Evolutionary conservation across 2,888 invertebrate genomes (phyloP).

Genomic region (Coleophora flavipennella): DNA sequence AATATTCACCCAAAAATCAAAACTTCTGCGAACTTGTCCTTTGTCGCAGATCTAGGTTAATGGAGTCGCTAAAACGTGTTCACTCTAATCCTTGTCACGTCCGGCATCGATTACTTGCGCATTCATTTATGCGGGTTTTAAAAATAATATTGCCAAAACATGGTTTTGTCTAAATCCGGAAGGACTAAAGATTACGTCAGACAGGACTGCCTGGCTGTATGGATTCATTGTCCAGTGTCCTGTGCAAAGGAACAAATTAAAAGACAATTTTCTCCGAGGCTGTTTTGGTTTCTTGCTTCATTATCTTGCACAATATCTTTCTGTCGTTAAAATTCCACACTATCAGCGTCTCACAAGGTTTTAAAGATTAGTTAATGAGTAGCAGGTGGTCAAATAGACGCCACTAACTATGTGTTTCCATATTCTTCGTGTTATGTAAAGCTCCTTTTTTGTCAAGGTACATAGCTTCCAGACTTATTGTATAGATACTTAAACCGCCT

Average conservation of each 20-base stretch:
- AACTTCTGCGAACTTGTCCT: constrained; percentile 21
- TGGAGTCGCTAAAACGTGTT: constrained; percentile 20
- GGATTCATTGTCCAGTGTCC: constrained; percentile 2
- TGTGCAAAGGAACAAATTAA: constrained; percentile 13
- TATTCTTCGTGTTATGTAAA: no score
- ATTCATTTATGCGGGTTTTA: constrained; percentile 22
- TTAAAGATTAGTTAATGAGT: constrained; percentile 17
- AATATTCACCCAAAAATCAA: constrained; percentile 4
- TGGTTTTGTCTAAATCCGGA: constrained; percentile 47
- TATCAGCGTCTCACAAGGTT: constrained; percentile 13
- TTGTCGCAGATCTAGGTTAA: constrained; percentile 3
- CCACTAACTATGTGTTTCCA: no score
- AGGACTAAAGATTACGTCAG: constrained; percentile 22
- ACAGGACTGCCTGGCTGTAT: constrained; percentile 1
- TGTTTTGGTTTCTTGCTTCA: constrained; percentile 5
- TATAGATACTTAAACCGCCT: no score
- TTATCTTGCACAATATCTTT: constrained; percentile 23
- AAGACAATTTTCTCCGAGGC: constrained; percentile 14
- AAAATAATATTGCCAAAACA: constrained; percentile 46
- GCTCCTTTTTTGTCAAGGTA: no score
- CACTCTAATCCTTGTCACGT: constrained; percentile 28
- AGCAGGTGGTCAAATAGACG: neutral
- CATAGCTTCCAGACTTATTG: neutral
- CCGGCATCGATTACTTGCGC: constrained; percentile 62
- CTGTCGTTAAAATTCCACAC: constrained; percentile 16